Percentiles rank a stretch among this genome's conserved stretches.
phyloP scores from a whole-genome alignment of 2,888 invertebrate genomes.

The Esperia sulphurella region DNA sequence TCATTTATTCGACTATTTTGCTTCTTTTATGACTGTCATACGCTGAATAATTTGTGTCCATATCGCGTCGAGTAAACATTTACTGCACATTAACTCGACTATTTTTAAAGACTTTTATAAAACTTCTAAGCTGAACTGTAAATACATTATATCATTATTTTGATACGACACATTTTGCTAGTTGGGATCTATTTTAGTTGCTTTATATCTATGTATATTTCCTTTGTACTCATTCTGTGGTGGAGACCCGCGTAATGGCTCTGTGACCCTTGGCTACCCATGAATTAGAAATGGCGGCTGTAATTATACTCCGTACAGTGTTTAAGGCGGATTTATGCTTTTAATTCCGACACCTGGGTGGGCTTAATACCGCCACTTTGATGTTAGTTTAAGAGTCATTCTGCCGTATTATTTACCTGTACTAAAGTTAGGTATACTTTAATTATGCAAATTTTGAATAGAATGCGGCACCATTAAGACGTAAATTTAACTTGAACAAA shows the following conservation, averaged over 20 bases:
- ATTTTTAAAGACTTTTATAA: no score
- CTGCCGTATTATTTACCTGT: neutral
- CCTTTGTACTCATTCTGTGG: conserved; percentile 47
- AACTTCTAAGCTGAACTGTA: no score
- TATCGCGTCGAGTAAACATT: no score
- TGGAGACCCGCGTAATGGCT: conserved; percentile 39
- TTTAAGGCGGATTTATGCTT: conserved; percentile 42
- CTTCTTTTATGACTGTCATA: no score
- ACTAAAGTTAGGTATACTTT: neutral
- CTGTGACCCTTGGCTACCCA: conserved; percentile 41
- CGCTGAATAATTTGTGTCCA: no score
- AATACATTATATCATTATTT: no score
- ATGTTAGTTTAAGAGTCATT: conserved; percentile 11
- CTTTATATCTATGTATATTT: conserved; percentile 20
- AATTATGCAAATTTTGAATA: no score
- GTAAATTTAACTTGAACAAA: no score
- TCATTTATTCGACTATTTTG: no score
- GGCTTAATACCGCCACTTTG: conserved; percentile 7
- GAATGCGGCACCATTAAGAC: no score
- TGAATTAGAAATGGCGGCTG: conserved; percentile 51
- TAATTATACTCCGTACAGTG: conserved; percentile 41
- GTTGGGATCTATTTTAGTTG: conserved; percentile 26
- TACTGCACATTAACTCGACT: no score
- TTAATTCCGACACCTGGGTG: conserved; percentile 38
- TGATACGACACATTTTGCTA: no score